These are phyloP conservation scores for Callospermophilus lateralis DNA, from an alignment of 2,113 vertebrate species.

Conservation along the genomic window DNA sequence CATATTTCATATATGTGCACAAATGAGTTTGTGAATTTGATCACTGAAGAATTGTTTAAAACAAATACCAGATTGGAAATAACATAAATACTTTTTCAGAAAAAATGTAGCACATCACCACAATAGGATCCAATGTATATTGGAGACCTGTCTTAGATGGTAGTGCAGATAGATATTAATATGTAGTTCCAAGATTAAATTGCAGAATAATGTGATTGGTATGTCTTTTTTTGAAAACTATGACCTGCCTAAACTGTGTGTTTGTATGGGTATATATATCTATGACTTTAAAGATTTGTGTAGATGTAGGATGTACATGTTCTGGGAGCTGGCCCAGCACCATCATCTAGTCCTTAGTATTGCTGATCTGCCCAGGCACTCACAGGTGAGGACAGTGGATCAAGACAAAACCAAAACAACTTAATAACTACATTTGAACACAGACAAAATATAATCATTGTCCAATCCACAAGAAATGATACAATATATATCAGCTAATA, in stretches of 20 bases:
- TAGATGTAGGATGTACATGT: neutral
- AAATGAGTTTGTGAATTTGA: neutral
- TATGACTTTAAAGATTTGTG: conserved; percentile 10
- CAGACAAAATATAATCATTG: conserved; percentile 21
- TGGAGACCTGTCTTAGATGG: neutral
- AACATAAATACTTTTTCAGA: neutral
- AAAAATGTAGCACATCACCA: neutral
- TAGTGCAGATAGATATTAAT: neutral
- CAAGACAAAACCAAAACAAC: conserved; percentile 10
- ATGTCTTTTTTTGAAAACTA: neutral
- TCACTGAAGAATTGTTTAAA: conserved; percentile 30
- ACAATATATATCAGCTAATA: neutral
- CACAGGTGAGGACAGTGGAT: neutral
- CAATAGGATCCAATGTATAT: neutral
- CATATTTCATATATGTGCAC: neutral
- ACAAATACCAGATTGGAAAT: conserved; percentile 15
- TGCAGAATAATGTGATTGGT: neutral
- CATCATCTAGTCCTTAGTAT: neutral
- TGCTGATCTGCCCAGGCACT: neutral
- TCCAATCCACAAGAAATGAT: neutral
- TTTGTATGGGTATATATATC: neutral
- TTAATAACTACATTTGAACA: neutral
- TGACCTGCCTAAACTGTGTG: neutral
- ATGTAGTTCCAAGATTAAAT: neutral
- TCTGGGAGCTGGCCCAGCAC: neutral